phyloP scores from a whole-genome alignment of 2,797 vertebrate species.

The Dromococcyx pavoninus region DNA sequence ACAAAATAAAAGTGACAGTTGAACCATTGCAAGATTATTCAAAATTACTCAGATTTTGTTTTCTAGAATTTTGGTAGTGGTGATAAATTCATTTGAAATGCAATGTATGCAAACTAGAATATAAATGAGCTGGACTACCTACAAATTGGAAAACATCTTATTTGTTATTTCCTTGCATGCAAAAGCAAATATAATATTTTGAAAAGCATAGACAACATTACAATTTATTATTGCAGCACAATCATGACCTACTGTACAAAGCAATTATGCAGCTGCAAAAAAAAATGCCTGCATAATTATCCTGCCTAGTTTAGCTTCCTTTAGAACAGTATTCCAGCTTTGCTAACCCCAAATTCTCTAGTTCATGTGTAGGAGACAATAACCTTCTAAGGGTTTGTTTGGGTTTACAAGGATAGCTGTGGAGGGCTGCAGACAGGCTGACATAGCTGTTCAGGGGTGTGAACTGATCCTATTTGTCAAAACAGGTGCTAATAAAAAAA shows the following conservation, averaged over 20 bases:
- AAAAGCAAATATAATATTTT: not conserved
- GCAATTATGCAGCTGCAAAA: not conserved
- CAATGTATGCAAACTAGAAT: not conserved
- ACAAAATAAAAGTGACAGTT: not conserved
- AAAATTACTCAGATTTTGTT: not conserved
- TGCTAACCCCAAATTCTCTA: not conserved
- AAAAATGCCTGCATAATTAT: not conserved
- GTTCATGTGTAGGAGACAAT: fast-evolving
- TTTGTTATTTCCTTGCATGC: not conserved
- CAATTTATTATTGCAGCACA: conserved; percentile 33
- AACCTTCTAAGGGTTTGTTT: not conserved
- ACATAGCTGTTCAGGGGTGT: not conserved
- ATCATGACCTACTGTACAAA: not conserved
- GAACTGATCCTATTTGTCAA: not conserved
- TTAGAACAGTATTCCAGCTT: not conserved
- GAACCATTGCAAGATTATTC: not conserved
- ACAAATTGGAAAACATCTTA: conserved; percentile 36
- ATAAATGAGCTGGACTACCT: conserved; percentile 30
- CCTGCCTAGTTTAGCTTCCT: not conserved
- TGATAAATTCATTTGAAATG: conserved; percentile 4
- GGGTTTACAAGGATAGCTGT: not conserved
- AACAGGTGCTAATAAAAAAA: conserved; percentile 17
- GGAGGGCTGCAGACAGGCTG: not conserved
- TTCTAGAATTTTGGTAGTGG: not conserved
- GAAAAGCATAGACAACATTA: not conserved